Evolutionary conservation across 2,113 vertebrate species (phyloP), one percentile per base, ranked within the genome.

Genomic region (Serinus canaria): DNA sequence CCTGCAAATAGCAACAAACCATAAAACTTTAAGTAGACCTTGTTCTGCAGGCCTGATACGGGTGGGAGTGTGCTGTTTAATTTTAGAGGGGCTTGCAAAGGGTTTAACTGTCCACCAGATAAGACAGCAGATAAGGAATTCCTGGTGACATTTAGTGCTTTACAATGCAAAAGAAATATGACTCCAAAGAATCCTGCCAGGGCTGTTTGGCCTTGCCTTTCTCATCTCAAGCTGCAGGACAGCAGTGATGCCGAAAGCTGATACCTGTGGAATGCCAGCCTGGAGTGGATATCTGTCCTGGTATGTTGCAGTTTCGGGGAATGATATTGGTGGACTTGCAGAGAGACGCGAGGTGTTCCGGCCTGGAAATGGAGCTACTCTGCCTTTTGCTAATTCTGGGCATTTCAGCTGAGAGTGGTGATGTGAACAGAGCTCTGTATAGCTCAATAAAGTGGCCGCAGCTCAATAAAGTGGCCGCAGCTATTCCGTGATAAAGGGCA

Each of bases 291-390:
- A 33, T 46, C 55, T 25, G 31, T 60, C 37, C 5, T 2, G 30
- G 9, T 12, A 15, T 44, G 27, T 31, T 41, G 11, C 3, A 33
- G 41, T 62, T 92, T 75, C 0, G 0, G 44, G 44, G 10, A 46
- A 13, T 19, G 2, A 53, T 6, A 5, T 1, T 28, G 66, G 23
- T 30, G 4, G 13, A 10, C 23, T 44, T 7, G 27, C 5, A 1
- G 33, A 14, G 39, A 21, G 59, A n/a, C 1, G 4, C 7, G 11
- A 23, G 9, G 6, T 17, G 5, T 72, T 24, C 23, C 2, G 14
- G n/a, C 16, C n/a, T 55, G 28, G 31, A 31, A 41, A 22, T 0
- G 4, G 60, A 63, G 37, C 47, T 20, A 28, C 47, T 31, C n/a
- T 37, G 39, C 49, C 27, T 72, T 25, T 37, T 17, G 44, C 50